Percentiles rank a stretch among this genome's conserved stretches.
These are phyloP conservation scores for Beris chalybata DNA, from an alignment of 2,888 invertebrate genomes.

Conservation along the genomic window DNA sequence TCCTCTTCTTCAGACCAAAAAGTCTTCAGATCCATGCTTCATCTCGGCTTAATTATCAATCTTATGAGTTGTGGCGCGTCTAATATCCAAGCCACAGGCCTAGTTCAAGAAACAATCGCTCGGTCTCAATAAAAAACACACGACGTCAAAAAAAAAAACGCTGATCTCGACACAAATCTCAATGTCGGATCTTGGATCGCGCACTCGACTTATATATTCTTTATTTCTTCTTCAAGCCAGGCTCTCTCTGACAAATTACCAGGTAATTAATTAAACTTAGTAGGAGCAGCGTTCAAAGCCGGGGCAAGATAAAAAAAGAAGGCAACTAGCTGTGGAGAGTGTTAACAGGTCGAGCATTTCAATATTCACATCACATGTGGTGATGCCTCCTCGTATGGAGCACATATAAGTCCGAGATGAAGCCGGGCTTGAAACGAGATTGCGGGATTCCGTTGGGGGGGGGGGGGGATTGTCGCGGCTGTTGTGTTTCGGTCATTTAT, in stretches of 20 bases:
- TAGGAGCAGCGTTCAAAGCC: constrained; percentile 11
- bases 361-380: constrained; percentile 28
- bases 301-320: constrained; percentile 2
- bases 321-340: constrained; percentile 9
- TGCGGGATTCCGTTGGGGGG: constrained; percentile 15
- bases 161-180: constrained; percentile 9
- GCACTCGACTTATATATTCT: constrained; percentile 3
- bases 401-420: constrained; percentile 11
- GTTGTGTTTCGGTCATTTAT: constrained; percentile 25
- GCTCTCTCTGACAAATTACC: constrained; percentile 40
- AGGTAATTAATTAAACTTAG: constrained; percentile 42
- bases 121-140: neutral
- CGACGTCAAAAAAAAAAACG: constrained; percentile 1
- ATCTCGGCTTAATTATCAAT: neutral
- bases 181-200: constrained; percentile 13
- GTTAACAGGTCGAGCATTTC: constrained; percentile 31
- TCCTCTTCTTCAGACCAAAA: neutral
- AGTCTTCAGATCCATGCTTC: neutral
- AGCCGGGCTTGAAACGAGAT: neutral
- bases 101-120: constrained; percentile 4
- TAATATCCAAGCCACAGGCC: constrained; percentile 19
- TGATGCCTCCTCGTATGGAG: constrained; percentile 1
- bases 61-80: neutral
- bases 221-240: constrained; percentile 11
- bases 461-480: constrained; percentile 16